Percentiles rank a stretch among this genome's conserved stretches.
Conservation (phyloP, 2,113 vertebrate species). For the Bubalus kerabau region DNA sequence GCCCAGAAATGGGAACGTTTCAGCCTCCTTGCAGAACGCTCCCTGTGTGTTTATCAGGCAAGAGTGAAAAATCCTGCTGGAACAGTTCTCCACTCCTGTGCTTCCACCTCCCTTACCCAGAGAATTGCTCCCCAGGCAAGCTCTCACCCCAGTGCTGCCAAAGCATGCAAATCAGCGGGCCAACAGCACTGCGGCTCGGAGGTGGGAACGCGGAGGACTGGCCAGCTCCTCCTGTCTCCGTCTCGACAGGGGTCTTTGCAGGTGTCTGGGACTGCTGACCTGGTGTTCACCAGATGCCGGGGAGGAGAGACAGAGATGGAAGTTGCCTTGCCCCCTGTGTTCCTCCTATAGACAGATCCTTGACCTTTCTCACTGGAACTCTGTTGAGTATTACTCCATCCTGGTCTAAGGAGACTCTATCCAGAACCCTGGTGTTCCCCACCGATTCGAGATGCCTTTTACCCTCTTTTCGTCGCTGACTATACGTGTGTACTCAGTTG, state of each 20-base stretch:
- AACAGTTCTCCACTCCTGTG: conserved; percentile 58
- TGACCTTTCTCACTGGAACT: not conserved
- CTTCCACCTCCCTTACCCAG: conserved; percentile 75
- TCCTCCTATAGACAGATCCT: not conserved
- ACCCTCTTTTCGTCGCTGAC: not conserved
- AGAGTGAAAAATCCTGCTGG: conserved; percentile 67
- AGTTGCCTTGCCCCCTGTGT: too few relatives aligned
- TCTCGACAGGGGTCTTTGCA: not conserved
- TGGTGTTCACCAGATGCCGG: not conserved
- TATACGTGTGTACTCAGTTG: not conserved
- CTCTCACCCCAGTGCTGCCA: conserved; percentile 79
- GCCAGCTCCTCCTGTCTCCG: not conserved
- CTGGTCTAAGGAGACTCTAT: not conserved
- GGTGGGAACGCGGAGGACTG: not conserved
- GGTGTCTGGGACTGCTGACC: not conserved
- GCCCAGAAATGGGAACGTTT: not conserved
- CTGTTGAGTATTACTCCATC: not conserved
- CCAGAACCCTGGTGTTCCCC: not conserved
- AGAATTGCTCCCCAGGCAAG: conserved; percentile 81
- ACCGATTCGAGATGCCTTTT: not conserved
- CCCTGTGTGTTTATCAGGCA: conserved; percentile 60
- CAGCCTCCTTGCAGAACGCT: not conserved
- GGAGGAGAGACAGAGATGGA: not conserved
- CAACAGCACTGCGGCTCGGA: conserved; percentile 44
- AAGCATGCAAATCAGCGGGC: conserved; percentile 76